These are phyloP conservation scores for Apamea crenata DNA, from an alignment of 2,888 invertebrate genomes.

Conservation along the genomic window DNA sequence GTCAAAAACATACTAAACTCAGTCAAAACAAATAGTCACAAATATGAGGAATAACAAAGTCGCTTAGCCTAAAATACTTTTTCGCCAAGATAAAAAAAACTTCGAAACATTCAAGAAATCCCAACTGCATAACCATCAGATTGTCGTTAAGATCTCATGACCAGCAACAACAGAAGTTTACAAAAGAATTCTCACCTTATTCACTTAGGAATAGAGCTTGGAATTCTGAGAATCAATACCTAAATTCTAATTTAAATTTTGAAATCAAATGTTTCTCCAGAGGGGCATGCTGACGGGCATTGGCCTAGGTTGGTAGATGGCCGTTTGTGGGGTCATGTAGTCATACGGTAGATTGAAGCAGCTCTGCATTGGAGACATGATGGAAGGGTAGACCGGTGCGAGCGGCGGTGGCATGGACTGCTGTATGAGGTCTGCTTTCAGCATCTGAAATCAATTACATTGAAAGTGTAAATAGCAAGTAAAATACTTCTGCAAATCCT, in stretches of 20 bases:
- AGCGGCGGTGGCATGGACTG: conserved; percentile 70
- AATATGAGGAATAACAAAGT: conserved; percentile 26
- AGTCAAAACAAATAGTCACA: conserved; percentile 52
- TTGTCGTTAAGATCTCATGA: conserved; percentile 41
- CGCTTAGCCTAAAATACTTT: conserved; percentile 58
- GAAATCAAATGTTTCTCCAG: conserved; percentile 76
- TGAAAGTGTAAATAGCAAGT: background rate
- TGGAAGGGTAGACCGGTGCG: conserved; percentile 72
- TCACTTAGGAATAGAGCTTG: conserved; percentile 60
- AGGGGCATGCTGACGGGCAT: conserved; percentile 74
- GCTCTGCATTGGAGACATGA: conserved; percentile 72
- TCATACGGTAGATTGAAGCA: conserved; percentile 77
- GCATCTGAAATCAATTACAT: conserved; percentile 71
- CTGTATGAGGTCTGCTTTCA: conserved; percentile 76
- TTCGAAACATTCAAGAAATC: conserved; percentile 25
- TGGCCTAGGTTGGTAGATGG: conserved; percentile 71
- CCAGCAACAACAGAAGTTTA: conserved; percentile 28
- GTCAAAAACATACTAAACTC: conserved; percentile 60
- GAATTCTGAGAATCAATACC: conserved; percentile 56
- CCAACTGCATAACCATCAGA: conserved; percentile 37
- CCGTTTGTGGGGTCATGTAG: conserved; percentile 66
- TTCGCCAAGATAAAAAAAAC: conserved; percentile 43
- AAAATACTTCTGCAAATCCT: background rate
- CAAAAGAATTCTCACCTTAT: conserved; percentile 58
- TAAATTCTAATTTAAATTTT: conserved; percentile 11